Conservation (phyloP, 2,797 vertebrate species). For the Cryptoblepharus egeriae region DNA sequence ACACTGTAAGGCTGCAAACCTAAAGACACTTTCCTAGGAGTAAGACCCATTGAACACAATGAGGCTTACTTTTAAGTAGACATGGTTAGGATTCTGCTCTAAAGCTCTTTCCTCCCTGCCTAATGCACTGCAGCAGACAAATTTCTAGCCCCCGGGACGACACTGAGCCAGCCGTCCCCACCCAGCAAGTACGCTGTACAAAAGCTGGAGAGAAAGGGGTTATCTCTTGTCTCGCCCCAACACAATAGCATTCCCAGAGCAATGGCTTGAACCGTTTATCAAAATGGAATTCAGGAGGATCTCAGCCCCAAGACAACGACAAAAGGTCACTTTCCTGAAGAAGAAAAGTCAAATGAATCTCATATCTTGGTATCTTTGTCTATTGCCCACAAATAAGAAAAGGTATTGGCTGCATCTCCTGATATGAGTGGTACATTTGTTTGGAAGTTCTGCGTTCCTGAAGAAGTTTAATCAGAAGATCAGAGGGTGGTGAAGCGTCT, state of each 20-base stretch:
- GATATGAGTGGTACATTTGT: background rate
- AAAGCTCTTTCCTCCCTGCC: too few species aligned
- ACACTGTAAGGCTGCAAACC: too few species aligned
- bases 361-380: background rate
- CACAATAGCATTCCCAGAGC: background rate
- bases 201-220: background rate
- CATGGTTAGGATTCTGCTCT: too few species aligned
- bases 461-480: constrained; percentile 24
- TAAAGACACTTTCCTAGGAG: too few species aligned
- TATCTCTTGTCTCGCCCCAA: background rate
- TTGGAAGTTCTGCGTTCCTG: background rate
- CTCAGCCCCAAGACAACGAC: background rate
- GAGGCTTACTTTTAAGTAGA: too few species aligned
- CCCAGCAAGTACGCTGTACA: background rate
- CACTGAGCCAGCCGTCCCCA: background rate
- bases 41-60: too few species aligned
- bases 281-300: background rate
- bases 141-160: background rate
- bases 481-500: constrained; percentile 23
- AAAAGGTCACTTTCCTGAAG: background rate
- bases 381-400: background rate
- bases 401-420: background rate
- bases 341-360: accelerated
- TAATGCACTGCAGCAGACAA: too few species aligned
- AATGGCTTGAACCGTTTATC: background rate